Base-by-base conservation (phyloP, 2,797 vertebrate genomes). In the Muscicapa striata region DNA sequence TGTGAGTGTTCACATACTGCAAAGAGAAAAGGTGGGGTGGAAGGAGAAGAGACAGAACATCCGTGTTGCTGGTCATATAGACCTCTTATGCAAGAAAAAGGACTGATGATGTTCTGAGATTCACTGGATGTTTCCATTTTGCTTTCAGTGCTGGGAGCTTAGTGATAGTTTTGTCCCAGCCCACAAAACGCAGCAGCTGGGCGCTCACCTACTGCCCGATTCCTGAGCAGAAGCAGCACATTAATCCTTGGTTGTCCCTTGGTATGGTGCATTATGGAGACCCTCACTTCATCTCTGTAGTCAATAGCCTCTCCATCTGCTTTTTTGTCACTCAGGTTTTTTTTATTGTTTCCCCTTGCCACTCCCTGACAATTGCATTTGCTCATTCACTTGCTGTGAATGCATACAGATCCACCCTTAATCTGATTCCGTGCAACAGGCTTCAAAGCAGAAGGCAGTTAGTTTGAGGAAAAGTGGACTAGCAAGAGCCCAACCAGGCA, bases 401-500 rank as follows among this genome's bases (percentile, higher is more conserved):
- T 34, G 40, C n/a, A n/a, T 24, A 36, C 64, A 43, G 61, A 85
- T 89, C 48, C 45, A 67, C 72, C 61, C 73, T 77, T 91, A 59
- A 41, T 67, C 38, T 12, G 38, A 67, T 61, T 78, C 58, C 3
- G 1, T 81, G 76, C 82, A 63, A 86, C 68, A 57, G 9, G 7
- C 83, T 95, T 93, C 88, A 90, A 88, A 94, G 88, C 46, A 57
- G 69, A 74, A 87, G 32, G 49, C 69, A 80, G 40, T 67, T 80
- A 77, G 43, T 54, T 72, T 46, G 48, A 86, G n/a, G 48, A 54
- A 64, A 84, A 77, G 74, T 36, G 21, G 54, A 54, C 69, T 83
- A 75, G 19, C 27, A 61, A 41, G 45, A 93, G 61, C 73, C 49
- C 27, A 77, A 0, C 18, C 54, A 41, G 49, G 54, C 52, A 85